phyloP scores from a whole-genome alignment of 2,888 invertebrate genomes.

The Metallyticus violacea region DNA sequence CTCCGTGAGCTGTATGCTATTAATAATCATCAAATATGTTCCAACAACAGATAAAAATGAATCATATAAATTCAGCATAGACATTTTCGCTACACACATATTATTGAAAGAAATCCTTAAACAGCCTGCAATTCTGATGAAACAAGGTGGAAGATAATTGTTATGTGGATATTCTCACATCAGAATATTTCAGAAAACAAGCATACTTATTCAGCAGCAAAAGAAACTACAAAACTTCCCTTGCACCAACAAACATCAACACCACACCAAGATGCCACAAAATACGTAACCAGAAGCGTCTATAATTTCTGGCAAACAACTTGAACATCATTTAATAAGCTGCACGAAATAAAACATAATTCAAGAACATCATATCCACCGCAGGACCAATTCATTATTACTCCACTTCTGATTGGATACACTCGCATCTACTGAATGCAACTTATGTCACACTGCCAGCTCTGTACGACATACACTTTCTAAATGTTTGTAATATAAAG shows the following conservation, averaged over 20 bases:
- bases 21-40: too few relatives aligned
- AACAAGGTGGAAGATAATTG: background rate
- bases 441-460: too few relatives aligned
- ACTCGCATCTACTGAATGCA: background rate
- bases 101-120: background rate
- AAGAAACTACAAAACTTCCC: background rate
- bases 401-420: background rate
- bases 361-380: background rate
- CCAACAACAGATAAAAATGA: too few relatives aligned
- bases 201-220: background rate
- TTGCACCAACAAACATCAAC: background rate
- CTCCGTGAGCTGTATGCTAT: too few relatives aligned
- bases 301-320: background rate
- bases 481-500: too few relatives aligned
- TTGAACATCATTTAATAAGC: background rate
- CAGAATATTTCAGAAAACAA: background rate
- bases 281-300: background rate
- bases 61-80: too few relatives aligned
- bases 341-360: background rate
- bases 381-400: background rate
- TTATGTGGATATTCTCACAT: background rate
- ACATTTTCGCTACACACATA: background rate
- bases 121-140: background rate
- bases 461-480: too few relatives aligned
- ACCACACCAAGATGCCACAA: background rate